Conservation (phyloP, 2,797 vertebrate genomes). For the Myotis pilosus region DNA sequence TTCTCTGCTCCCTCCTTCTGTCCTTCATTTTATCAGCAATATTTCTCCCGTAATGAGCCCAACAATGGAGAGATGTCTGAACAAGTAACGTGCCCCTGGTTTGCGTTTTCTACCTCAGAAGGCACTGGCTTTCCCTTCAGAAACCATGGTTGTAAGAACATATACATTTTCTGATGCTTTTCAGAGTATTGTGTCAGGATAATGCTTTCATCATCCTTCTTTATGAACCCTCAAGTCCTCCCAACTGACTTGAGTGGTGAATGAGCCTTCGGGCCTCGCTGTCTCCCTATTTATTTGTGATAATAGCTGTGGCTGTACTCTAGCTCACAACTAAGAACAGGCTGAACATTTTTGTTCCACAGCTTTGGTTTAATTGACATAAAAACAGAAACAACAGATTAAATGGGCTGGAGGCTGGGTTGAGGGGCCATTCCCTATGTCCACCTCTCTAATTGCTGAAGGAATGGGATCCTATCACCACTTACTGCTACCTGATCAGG, state of each 20-base stretch:
- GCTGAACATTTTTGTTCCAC: neutral
- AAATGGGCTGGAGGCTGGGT: neutral
- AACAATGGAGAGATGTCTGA: neutral
- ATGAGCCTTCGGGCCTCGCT: neutral
- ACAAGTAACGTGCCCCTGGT: neutral
- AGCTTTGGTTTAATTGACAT: neutral
- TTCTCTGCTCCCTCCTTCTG: neutral
- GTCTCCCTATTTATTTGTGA: neutral
- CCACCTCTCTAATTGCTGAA: neutral
- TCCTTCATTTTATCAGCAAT: neutral
- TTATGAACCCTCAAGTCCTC: neutral
- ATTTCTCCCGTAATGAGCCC: neutral
- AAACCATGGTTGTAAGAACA: neutral
- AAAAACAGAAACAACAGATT: neutral
- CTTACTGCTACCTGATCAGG: no score
- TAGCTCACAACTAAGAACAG: neutral
- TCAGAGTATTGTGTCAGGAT: neutral
- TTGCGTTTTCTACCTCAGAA: neutral
- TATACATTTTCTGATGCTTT: neutral
- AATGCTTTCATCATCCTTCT: neutral
- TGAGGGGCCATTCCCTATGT: neutral
- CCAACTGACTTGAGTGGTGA: neutral
- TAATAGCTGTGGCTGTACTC: neutral
- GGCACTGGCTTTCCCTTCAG: neutral
- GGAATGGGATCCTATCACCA: neutral